Base-by-base conservation (phyloP, 2,797 vertebrate genomes). In the Falco rusticolus region DNA sequence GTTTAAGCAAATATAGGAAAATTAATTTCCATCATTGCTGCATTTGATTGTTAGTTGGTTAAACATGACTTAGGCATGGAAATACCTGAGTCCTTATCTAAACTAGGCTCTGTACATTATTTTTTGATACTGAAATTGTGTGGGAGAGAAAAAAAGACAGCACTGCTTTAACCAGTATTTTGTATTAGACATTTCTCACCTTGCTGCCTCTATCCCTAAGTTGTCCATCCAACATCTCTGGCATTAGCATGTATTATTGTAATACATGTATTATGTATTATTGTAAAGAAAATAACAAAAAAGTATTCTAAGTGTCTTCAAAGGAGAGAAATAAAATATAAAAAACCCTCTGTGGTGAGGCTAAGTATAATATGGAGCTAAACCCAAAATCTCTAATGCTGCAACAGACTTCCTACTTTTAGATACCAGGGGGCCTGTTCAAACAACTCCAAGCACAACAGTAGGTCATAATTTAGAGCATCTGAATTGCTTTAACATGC, bases 401-500 rank as follows among this genome's bases (percentile, higher is more conserved):
- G 39, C 84, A 95, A 69, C 54, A 95, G 72, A 56, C 56, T 91
- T 93, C 76, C 69, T 85, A 79, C 65, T 76, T 93, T 84, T 76
- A 89, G 69, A 50, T 94, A 91, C 29, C 54, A 71, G 43, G 34
- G 16, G 43, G 43, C 25, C 69, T 81, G 54, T 75, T 95, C 78
- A 72, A 63, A 63, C 81, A 43, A 76, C 90, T 93, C 78, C n/a
- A 59, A 85, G 57, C 57, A 89, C 59, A 91, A 95, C 61, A 86
- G 72, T 56, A 81, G 59, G 72, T 75, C 22, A 16, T 66, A 92
- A 96, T 91, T 90, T 65, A 80, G 37, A 88, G 63, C 11, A 45
- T 63, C 72, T 89, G 57, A 96, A 50, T 59, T 90, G 22, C 51
- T 83, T 94, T 92, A 91, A 61, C 87, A 68, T 84, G 80, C 45